These are phyloP conservation scores for Cheiracanthium punctorium DNA, from an alignment of 2,888 invertebrate species.

Conservation along the genomic window DNA sequence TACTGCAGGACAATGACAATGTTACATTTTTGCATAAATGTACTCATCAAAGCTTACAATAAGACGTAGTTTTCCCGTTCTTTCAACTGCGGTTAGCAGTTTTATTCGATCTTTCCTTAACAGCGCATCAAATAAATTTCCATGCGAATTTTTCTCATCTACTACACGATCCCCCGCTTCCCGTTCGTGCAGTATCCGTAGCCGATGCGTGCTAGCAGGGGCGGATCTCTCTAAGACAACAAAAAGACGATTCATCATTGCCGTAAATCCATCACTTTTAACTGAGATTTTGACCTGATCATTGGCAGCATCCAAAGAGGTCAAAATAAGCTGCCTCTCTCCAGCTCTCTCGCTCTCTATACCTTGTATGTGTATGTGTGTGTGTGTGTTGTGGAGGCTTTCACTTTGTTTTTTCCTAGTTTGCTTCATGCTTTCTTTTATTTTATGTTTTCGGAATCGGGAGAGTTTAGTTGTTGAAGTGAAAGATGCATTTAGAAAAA, in stretches of 20 bases:
- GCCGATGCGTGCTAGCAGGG: slow-evolving; percentile 33
- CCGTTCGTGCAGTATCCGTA: slow-evolving; percentile 49
- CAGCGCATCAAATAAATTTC: too few species aligned
- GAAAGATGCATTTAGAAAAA: slow-evolving; percentile 26
- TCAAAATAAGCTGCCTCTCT: slow-evolving; percentile 20
- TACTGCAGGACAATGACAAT: too few species aligned
- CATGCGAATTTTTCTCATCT: too few species aligned
- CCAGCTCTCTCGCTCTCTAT: not conserved
- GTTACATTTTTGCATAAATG: too few species aligned
- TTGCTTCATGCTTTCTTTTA: slow-evolving; percentile 2
- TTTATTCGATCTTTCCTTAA: too few species aligned
- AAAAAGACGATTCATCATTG: slow-evolving; percentile 59
- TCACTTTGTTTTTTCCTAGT: not conserved
- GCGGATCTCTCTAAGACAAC: slow-evolving; percentile 52
- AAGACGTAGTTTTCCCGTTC: too few species aligned
- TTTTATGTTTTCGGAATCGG: not conserved
- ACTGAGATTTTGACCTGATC: slow-evolving; percentile 62
- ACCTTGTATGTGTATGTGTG: not conserved
- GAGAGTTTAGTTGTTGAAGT: too few species aligned
- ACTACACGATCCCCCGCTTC: not conserved
- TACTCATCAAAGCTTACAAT: too few species aligned
- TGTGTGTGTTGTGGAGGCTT: not conserved
- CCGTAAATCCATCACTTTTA: slow-evolving; percentile 53
- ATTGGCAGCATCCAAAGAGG: slow-evolving; percentile 41
- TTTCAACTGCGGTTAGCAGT: too few species aligned